These are phyloP conservation scores for Scylla paramamosain DNA, from an alignment of 1,140 invertebrate species.

Conservation along the genomic window DNA sequence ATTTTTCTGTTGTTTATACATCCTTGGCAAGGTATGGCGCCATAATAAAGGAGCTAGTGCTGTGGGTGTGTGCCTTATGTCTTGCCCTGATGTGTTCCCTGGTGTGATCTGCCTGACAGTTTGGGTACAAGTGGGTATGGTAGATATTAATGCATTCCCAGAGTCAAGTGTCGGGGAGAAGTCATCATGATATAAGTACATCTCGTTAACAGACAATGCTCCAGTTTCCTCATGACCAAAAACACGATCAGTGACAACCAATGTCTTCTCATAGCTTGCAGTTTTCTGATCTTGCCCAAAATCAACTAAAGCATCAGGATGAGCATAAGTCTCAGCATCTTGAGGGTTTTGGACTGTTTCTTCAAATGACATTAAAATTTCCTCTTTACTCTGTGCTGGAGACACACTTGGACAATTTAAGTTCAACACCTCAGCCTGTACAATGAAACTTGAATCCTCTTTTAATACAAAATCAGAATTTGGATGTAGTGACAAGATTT, in stretches of 20 bases:
- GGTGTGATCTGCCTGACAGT: neutral
- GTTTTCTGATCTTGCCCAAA: neutral
- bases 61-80: constrained; percentile 11
- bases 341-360: neutral
- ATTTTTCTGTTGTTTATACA: constrained; percentile 37
- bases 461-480: neutral
- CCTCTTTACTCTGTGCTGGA: neutral
- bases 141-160: neutral
- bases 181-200: constrained; percentile 49
- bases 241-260: constrained; percentile 52
- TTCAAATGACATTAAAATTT: neutral
- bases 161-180: constrained; percentile 27
- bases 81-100: neutral
- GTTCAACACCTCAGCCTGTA: neutral
- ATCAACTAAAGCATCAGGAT: constrained; percentile 49
- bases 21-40: constrained; percentile 58
- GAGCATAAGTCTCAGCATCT: constrained; percentile 47
- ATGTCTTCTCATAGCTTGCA: constrained; percentile 15
- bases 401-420: neutral
- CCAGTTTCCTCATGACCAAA: constrained; percentile 47
- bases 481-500: neutral
- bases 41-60: constrained; percentile 5
- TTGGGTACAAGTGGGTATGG: constrained; percentile 46
- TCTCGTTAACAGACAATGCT: neutral
- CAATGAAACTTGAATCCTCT: neutral